phyloP scores from a whole-genome alignment of 1,140 invertebrate genomes.

The Hirudo medicinalis region DNA sequence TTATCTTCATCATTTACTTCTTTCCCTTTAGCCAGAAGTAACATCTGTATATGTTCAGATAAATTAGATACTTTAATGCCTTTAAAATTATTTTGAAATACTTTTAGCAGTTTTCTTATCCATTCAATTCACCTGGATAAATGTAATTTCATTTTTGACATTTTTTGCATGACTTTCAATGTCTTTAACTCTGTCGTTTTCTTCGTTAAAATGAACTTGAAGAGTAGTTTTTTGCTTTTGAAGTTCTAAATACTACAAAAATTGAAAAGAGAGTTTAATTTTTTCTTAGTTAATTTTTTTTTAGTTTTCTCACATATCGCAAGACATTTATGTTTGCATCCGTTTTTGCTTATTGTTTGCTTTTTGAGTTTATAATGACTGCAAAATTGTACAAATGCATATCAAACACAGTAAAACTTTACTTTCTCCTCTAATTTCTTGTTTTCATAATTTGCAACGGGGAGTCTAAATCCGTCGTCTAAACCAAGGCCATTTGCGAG shows the following conservation, averaged over 20 bases:
- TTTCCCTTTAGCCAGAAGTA: neutral
- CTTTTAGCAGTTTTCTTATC: no score
- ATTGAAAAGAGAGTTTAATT: neutral
- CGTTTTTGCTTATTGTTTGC: no score
- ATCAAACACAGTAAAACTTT: constrained; percentile 12
- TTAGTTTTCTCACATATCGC: constrained; percentile 7
- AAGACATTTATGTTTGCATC: constrained; percentile 12
- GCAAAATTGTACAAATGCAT: no score
- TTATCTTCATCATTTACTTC: neutral
- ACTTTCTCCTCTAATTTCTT: constrained; percentile 38
- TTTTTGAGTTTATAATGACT: constrained; percentile 13
- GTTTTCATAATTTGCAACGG: constrained; percentile 41
- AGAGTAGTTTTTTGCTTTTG: neutral
- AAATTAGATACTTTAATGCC: neutral
- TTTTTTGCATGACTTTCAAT: neutral
- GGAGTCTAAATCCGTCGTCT: constrained; percentile 40
- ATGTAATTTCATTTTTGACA: constrained; percentile 12
- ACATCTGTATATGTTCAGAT: neutral
- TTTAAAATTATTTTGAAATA: neutral
- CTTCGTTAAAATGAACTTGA: neutral
- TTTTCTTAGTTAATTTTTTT: neutral
- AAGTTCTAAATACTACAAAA: neutral
- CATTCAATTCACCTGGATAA: no score
- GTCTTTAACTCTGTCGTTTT: neutral
- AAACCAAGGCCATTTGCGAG: constrained; percentile 14